A percentile compares a stretch with the other conserved stretches of the same genome.
phyloP scores from a whole-genome alignment of 2,888 invertebrate species.

The Monopis laevigella region DNA sequence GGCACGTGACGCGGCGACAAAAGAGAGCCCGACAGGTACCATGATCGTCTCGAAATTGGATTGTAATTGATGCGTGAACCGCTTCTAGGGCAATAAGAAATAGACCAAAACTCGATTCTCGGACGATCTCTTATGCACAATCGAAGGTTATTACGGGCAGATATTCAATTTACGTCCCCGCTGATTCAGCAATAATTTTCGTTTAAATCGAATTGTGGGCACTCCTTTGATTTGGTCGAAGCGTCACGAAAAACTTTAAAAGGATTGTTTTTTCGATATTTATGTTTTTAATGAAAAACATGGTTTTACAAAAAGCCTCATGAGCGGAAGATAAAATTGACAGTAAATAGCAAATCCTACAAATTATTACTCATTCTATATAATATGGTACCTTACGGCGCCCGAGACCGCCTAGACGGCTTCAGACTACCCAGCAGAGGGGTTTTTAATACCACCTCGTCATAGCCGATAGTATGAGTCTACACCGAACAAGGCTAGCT shows the following conservation, averaged over 20 bases:
- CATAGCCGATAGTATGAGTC: no score
- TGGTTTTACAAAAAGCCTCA: no score
- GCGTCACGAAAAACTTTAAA: conserved; percentile 6
- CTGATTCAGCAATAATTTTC: conserved; percentile 42
- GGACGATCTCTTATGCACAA: conserved; percentile 44
- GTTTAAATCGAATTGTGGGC: conserved; percentile 13
- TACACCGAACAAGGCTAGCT: no score
- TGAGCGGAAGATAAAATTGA: no score
- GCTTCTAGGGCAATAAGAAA: conserved; percentile 43
- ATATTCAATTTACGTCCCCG: conserved; percentile 52
- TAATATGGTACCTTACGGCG: no score
- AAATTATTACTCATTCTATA: no score
- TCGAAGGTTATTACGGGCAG: conserved; percentile 48
- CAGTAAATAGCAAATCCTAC: no score
- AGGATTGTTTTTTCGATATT: no score
- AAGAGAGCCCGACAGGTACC: conserved; percentile 52
- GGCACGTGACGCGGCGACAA: conserved; percentile 56
- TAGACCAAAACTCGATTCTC: conserved; percentile 34
- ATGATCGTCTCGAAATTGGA: conserved; percentile 51
- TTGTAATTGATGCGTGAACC: conserved; percentile 60
- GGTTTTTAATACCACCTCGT: no score
- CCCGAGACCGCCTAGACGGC: no score
- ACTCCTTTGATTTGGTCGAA: conserved; percentile 3
- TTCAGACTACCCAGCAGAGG: no score
- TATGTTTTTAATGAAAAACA: no score